Evolutionary conservation across 2,113 vertebrate genomes (phyloP).

Genomic region (Bos indicus): DNA sequence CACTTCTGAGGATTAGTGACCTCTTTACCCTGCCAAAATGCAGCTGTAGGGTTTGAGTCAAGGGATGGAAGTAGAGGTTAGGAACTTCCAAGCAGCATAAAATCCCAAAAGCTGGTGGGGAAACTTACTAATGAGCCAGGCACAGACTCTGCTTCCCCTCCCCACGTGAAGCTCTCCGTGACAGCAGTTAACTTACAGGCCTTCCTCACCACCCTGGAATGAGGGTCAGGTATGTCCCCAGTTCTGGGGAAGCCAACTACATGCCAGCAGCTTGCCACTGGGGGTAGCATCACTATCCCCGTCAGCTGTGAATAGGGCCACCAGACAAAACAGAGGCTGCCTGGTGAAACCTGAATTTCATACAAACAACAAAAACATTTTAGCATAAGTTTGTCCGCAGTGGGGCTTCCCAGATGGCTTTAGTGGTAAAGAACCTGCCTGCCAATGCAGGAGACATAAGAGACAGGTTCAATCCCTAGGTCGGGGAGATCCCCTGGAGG

Average conservation of each 20-base stretch:
- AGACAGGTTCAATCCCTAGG: not conserved
- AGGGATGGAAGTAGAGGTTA: not conserved
- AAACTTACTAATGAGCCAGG: not conserved
- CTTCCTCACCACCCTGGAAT: not conserved
- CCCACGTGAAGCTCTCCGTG: not conserved
- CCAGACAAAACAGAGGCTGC: not conserved
- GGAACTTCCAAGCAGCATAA: not conserved
- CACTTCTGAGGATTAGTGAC: not conserved
- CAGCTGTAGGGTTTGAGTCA: not conserved
- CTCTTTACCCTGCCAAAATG: not conserved
- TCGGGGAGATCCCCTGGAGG: not conserved
- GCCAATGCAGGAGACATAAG: not conserved
- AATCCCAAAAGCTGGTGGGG: not conserved
- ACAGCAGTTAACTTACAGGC: not conserved
- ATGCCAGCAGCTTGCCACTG: not conserved
- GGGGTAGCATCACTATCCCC: not conserved
- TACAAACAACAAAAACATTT: not conserved
- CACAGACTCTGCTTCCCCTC: not conserved
- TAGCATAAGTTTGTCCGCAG: not conserved
- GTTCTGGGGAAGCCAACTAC: not conserved
- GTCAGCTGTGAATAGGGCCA: not conserved
- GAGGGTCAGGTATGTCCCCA: not conserved
- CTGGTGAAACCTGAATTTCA: not conserved
- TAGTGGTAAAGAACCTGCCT: not conserved
- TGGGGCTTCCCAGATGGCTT: not conserved